These are phyloP conservation scores for Acanthococcus lagerstroemiae DNA, from an alignment of 2,888 invertebrate genomes.

Conservation along the genomic window DNA sequence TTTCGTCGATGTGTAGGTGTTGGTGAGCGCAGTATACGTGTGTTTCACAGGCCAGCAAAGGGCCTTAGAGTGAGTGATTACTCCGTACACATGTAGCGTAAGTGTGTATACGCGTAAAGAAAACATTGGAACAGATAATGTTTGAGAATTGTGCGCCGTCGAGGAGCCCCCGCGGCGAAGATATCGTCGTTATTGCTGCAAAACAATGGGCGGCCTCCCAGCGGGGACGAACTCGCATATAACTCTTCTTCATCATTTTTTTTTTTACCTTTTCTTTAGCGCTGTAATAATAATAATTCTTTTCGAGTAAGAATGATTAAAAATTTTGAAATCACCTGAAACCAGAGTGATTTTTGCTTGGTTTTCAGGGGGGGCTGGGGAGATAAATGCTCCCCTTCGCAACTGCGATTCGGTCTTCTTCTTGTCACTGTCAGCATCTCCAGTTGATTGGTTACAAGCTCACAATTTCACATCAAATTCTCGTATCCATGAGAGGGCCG, in stretches of 20 bases:
- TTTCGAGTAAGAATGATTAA: too few species aligned
- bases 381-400: too few species aligned
- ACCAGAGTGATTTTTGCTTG: too few species aligned
- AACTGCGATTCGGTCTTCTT: too few species aligned
- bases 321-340: too few species aligned
- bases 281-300: too few species aligned
- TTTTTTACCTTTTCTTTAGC: conserved; percentile 16
- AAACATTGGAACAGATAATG: conserved; percentile 1
- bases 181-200: conserved; percentile 25
- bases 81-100: neutral
- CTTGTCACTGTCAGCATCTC: too few species aligned
- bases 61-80: conserved; percentile 14
- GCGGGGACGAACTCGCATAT: conserved; percentile 24
- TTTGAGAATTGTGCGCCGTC: conserved; percentile 24
- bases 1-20: conserved; percentile 22
- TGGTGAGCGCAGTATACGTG: conserved; percentile 2
- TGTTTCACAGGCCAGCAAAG: neutral
- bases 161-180: conserved; percentile 13
- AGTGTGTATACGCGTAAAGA: neutral
- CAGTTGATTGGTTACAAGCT: too few species aligned
- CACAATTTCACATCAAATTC: too few species aligned
- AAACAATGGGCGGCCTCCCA: conserved; percentile 28
- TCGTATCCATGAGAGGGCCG: too few species aligned
- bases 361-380: too few species aligned
- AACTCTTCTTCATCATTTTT: conserved; percentile 13